phyloP scores from a whole-genome alignment of 30 jellyfish, hydroid and myxozoan species.

The Turritopsis dohrnii region DNA sequence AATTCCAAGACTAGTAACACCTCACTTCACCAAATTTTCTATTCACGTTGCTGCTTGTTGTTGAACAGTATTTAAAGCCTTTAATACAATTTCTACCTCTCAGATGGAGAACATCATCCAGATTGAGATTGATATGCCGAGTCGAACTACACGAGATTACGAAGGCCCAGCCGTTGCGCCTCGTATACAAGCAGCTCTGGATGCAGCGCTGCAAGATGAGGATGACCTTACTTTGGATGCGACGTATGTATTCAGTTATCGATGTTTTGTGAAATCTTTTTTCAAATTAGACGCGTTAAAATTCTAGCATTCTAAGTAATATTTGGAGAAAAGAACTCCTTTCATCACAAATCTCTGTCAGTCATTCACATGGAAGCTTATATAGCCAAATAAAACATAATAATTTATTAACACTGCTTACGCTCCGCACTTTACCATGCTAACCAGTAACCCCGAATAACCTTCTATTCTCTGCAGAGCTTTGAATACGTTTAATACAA shows the following conservation, averaged over 20 bases:
- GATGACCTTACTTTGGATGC: constrained; percentile 96
- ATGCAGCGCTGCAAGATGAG: constrained; percentile 92
- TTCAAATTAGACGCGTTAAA: too few species aligned
- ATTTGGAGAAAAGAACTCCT: too few species aligned
- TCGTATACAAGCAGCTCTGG: constrained; percentile 89
- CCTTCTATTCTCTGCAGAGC: constrained; percentile 51
- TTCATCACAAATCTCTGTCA: not conserved
- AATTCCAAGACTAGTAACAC: too few species aligned
- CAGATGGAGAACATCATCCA: constrained; percentile 89
- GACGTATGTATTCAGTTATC: constrained; percentile 44
- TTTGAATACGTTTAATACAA: constrained; percentile 78
- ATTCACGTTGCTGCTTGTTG: too few species aligned
- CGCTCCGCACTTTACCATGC: not conserved
- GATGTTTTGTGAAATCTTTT: not conserved
- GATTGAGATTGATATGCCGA: constrained; percentile 94
- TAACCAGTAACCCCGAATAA: not conserved
- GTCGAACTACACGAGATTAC: constrained; percentile 91
- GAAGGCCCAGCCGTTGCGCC: constrained; percentile 98
- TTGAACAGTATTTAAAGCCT: too few species aligned
- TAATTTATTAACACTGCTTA: not conserved
- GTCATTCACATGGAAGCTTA: not conserved
- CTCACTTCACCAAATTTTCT: too few species aligned
- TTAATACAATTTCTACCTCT: not conserved
- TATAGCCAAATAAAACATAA: too few species aligned
- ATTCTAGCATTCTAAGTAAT: too few species aligned